These are phyloP conservation scores for Sialia sialis DNA, from an alignment of 2,113 vertebrate genomes.

Conservation along the genomic window DNA sequence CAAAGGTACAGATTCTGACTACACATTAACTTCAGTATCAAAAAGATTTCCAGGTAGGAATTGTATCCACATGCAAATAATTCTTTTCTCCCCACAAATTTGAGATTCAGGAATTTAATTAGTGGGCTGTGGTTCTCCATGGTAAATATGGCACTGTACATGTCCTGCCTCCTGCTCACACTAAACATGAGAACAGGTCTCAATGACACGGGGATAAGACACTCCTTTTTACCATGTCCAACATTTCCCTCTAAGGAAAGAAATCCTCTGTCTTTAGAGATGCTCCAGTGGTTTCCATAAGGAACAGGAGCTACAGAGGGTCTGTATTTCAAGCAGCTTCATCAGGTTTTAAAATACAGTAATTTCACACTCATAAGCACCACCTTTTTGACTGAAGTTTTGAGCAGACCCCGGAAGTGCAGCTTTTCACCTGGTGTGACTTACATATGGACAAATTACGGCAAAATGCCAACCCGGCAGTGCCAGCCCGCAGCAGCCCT, in stretches of 20 bases:
- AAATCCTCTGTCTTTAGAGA: not conserved
- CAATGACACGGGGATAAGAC: rapidly evolving
- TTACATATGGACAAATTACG: too few species aligned
- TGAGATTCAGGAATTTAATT: not conserved
- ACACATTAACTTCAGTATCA: not conserved
- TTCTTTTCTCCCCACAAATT: not conserved
- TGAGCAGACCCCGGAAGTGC: too few species aligned
- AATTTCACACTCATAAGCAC: too few species aligned
- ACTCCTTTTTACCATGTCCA: not conserved
- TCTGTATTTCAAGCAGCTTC: not conserved
- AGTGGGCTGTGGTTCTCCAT: not conserved
- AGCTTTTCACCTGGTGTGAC: too few species aligned
- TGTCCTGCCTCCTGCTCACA: not conserved
- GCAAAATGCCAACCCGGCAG: too few species aligned
- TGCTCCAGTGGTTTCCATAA: not conserved
- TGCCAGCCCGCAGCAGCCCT: too few species aligned
- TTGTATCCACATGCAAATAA: not conserved
- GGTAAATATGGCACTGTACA: not conserved
- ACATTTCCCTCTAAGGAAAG: not conserved
- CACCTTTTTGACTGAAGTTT: too few species aligned
- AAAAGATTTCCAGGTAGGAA: not conserved
- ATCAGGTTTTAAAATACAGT: not conserved
- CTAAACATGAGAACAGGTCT: not conserved
- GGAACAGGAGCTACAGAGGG: not conserved
- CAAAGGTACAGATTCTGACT: not conserved